These are phyloP conservation scores for Pantala flavescens DNA, from an alignment of 1,140 invertebrate genomes.

Conservation along the genomic window DNA sequence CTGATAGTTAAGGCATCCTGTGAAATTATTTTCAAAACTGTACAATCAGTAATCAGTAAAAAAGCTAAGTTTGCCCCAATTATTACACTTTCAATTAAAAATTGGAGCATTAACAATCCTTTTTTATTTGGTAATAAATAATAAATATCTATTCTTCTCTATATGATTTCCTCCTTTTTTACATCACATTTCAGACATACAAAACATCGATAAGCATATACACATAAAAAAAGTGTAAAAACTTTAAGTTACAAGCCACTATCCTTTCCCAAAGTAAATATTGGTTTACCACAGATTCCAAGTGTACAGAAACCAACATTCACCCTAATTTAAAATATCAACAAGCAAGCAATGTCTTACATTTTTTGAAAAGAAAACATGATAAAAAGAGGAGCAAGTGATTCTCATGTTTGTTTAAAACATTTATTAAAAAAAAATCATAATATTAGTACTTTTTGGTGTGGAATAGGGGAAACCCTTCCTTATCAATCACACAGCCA, in stretches of 20 bases:
- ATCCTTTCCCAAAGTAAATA: conserved; percentile 5
- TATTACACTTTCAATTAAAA: not conserved
- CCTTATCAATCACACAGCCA: not conserved
- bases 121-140: conserved; percentile 4
- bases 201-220: not conserved
- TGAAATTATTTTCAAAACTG: conserved; percentile 8
- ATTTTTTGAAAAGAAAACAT: not conserved
- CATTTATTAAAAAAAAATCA: not conserved
- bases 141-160: not conserved
- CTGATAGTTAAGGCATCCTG: conserved; percentile 8
- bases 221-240: not conserved
- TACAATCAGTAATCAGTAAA: not conserved
- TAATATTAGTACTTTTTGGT: not conserved
- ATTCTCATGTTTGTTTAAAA: not conserved
- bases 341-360: not conserved
- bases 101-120: not conserved
- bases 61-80: not conserved
- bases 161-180: not conserved
- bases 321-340: not conserved
- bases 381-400: not conserved
- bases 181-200: not conserved
- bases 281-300: not conserved
- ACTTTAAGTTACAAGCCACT: conserved; percentile 4
- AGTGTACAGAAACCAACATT: not conserved
- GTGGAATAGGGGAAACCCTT: not conserved